phyloP scores from a whole-genome alignment of 2,113 vertebrate genomes.

The Rhineura floridana region DNA sequence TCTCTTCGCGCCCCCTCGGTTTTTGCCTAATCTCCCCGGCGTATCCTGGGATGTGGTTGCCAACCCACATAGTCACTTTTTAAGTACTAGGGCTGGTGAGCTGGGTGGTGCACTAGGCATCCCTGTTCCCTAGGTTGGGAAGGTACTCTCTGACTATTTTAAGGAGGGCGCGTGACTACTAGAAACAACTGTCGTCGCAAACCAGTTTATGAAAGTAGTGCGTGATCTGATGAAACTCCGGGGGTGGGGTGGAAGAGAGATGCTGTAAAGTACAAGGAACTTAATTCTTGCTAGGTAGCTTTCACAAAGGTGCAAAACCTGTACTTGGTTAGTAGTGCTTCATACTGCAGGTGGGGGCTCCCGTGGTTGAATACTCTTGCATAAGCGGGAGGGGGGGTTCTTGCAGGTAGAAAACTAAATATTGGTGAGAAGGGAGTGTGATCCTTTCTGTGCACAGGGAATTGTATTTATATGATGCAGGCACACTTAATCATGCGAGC shows the following conservation, averaged over 20 bases:
- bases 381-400: not conserved
- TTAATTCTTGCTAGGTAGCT: not conserved
- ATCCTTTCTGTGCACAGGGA: not conserved
- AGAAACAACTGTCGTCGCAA: not conserved
- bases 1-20: not conserved
- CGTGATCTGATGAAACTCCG: not conserved
- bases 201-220: not conserved
- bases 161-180: not conserved
- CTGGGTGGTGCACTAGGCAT: not conserved
- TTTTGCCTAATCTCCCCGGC: not conserved
- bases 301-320: not conserved
- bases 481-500: not conserved
- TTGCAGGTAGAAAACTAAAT: not conserved
- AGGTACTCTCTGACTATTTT: not conserved
- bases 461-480: not conserved
- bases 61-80: not conserved
- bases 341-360: not conserved
- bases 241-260: not conserved
- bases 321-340: not conserved
- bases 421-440: not conserved
- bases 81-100: not conserved
- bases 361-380: not conserved
- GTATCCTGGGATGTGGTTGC: not conserved
- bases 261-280: not conserved
- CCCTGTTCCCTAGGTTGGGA: too few species aligned